Percentiles rank a stretch among this genome's conserved stretches.
Conservation (phyloP, 2,888 invertebrate genomes). For the Scaptomyza cyrtandrae region DNA sequence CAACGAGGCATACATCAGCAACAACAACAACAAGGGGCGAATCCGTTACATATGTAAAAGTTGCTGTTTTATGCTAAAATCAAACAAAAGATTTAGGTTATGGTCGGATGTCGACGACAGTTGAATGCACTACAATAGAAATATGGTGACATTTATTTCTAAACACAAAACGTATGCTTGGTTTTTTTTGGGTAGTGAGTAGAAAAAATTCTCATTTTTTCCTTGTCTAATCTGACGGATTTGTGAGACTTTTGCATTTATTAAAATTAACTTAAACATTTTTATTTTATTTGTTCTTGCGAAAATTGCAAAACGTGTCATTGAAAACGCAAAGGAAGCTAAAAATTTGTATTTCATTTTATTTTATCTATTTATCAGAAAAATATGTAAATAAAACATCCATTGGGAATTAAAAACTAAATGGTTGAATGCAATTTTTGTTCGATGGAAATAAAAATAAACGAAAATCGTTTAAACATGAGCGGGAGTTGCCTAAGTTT, state of each 20-base stretch:
- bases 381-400: neutral
- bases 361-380: neutral
- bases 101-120: conserved; percentile 57
- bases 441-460: neutral
- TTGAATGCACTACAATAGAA: conserved; percentile 53
- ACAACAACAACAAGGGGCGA: conserved; percentile 14
- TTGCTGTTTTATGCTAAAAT: conserved; percentile 63
- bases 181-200: neutral
- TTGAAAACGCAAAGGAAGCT: neutral
- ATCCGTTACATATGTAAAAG: conserved; percentile 72
- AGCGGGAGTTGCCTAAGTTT: neutral
- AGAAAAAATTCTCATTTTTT: neutral
- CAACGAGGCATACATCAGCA: no score
- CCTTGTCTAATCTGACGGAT: neutral
- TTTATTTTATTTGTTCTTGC: neutral
- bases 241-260: neutral
- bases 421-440: neutral
- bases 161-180: conserved; percentile 24
- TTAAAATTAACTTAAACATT: neutral
- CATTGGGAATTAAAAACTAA: neutral
- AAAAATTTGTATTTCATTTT: neutral
- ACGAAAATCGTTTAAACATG: neutral
- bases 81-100: conserved; percentile 59
- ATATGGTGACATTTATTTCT: conserved; percentile 38
- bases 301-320: neutral